Evolutionary conservation across 2,113 vertebrate genomes (phyloP).

Genomic region (Scartelaos histophorus): DNA sequence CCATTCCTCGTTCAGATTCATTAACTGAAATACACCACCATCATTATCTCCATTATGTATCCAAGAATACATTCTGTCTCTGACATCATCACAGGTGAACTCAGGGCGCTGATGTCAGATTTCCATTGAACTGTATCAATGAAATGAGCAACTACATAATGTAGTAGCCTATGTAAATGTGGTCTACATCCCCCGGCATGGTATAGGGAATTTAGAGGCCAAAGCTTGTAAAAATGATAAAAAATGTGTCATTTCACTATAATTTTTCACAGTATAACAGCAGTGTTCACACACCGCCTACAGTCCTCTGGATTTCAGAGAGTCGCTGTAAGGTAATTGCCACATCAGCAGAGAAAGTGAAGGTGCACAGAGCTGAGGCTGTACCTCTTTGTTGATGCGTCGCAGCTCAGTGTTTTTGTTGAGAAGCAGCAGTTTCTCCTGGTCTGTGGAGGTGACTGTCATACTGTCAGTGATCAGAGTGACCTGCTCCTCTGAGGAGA

Average conservation of each 20-base stretch:
- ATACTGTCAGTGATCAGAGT: slow-evolving; percentile 82
- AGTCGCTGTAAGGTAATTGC: slow-evolving; percentile 33
- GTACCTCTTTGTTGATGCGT: slow-evolving; percentile 79
- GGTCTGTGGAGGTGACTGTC: slow-evolving; percentile 78
- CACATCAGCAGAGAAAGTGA: slow-evolving; percentile 42
- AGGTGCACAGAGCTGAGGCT: neutral
- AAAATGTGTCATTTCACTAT: slow-evolving; percentile 24
- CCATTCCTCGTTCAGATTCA: slow-evolving; percentile 85
- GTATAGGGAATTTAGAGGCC: neutral
- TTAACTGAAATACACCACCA: slow-evolving; percentile 71
- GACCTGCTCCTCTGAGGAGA: slow-evolving; percentile 72
- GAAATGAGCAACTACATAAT: too few species aligned
- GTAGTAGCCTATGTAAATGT: neutral
- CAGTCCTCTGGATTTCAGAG: slow-evolving; percentile 36
- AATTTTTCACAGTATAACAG: slow-evolving; percentile 39
- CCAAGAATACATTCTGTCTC: slow-evolving; percentile 9
- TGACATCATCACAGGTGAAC: slow-evolving; percentile 9
- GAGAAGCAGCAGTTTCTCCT: slow-evolving; percentile 81
- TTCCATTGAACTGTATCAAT: neutral
- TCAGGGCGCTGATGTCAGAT: slow-evolving; percentile 9
- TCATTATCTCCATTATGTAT: slow-evolving; percentile 14
- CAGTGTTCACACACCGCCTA: slow-evolving; percentile 56
- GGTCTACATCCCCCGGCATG: neutral
- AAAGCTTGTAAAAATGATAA: slow-evolving; percentile 23
- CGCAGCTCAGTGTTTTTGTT: slow-evolving; percentile 80